These are phyloP conservation scores for Gadus chalcogrammus DNA, from an alignment of 2,113 vertebrate species.

Conservation along the genomic window DNA sequence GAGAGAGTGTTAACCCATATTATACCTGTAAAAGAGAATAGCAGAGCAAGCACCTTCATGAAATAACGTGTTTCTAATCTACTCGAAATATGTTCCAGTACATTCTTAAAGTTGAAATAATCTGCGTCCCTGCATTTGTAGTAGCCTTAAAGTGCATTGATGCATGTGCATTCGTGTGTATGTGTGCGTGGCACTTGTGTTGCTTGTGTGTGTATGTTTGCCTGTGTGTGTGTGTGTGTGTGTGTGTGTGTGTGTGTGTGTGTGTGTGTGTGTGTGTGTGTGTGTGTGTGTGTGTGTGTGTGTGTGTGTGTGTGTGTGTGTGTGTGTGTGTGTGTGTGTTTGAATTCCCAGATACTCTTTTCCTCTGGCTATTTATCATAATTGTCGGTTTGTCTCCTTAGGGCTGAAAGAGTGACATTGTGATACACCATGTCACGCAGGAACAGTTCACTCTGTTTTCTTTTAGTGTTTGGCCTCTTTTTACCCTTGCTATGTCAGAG, in stretches of 20 bases:
- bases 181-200: neutral
- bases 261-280: neutral
- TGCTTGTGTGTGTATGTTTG: neutral
- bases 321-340: too few species aligned
- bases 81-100: constrained; percentile 36
- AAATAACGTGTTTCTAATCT: constrained; percentile 46
- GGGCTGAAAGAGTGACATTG: constrained; percentile 12
- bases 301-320: neutral
- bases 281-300: constrained; percentile 2
- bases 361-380: constrained; percentile 45
- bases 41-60: constrained; percentile 21
- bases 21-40: constrained; percentile 11
- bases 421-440: neutral
- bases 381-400: constrained; percentile 13
- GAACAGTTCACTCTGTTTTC: constrained; percentile 24
- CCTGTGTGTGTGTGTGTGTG: neutral
- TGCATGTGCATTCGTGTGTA: too few species aligned
- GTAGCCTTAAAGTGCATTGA: too few species aligned
- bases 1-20: constrained; percentile 15
- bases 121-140: too few species aligned
- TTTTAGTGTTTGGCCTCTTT: constrained; percentile 17
- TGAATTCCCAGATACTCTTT: neutral
- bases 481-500: neutral
- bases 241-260: neutral
- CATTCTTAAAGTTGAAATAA: neutral